phyloP scores from a whole-genome alignment of 2,797 vertebrate genomes.

The Distichodus sexfasciatus region DNA sequence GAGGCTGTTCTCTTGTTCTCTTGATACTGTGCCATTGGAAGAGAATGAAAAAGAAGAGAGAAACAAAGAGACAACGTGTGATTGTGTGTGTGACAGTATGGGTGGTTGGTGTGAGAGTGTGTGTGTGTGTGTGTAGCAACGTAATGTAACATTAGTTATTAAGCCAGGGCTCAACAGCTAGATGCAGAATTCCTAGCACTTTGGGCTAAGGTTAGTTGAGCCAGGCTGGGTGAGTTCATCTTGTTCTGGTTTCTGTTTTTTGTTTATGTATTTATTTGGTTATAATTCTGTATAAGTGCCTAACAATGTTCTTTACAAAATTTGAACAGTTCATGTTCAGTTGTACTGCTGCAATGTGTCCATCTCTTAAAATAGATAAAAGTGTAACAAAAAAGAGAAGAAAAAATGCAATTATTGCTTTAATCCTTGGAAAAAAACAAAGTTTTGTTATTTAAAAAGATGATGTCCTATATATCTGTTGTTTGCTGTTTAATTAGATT shows the following conservation, averaged over 20 bases:
- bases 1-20: constrained; percentile 33
- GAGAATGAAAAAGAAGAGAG: constrained; percentile 19
- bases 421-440: neutral
- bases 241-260: constrained; percentile 22
- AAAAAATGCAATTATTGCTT: neutral
- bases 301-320: constrained; percentile 42
- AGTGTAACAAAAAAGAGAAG: neutral
- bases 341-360: constrained; percentile 30
- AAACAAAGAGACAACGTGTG: constrained; percentile 23
- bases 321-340: constrained; percentile 21
- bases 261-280: constrained; percentile 37
- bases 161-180: constrained; percentile 28
- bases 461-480: neutral
- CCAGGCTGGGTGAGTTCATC: constrained; percentile 13
- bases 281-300: constrained; percentile 44
- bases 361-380: neutral
- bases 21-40: constrained; percentile 38
- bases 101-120: neutral
- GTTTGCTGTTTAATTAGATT: constrained; percentile 1
- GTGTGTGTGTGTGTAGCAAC: constrained; percentile 16
- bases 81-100: neutral
- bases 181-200: constrained; percentile 17
- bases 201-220: constrained; percentile 7
- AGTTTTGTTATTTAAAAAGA: neutral
- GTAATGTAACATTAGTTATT: constrained; percentile 3